Evolutionary conservation across 2,888 invertebrate genomes (phyloP), one percentile per base, ranked within the genome.

Genomic region (Agrochola lota): DNA sequence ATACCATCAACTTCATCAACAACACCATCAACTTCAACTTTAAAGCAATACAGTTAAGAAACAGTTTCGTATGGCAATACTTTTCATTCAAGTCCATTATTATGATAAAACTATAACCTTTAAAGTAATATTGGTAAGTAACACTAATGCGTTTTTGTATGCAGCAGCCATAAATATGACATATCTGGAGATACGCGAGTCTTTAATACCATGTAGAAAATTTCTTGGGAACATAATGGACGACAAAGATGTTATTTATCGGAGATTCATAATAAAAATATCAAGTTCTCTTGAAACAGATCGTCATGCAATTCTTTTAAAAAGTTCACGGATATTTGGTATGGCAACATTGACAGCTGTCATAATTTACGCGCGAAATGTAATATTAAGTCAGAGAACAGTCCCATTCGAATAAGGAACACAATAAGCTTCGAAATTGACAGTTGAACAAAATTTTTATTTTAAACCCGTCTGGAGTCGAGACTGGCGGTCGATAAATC

Each of bases 141-240:
- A 92, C 91, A 92, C 92, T 94, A 94, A 95, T 95, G 95, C 92
- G 89, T 94, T 95, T 94, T 92, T 93, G 93, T 94, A 93, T 91
- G 93, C 92, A 91, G 88, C 89, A 88, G 88, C 91, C 92, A 94
- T 94, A 94, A 95, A 95, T 93, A 94, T 94, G 93, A 93, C 91
- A 90, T 93, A 93, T 93, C 93, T 91, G 89, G 90, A 86, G 90
- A 91, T 88, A 91, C 87, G 80, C 57, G 63, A 79, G 71, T 78
- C 69, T 86, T 87, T 83, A 83, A 78, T 80, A 77, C 71, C 62
- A 74, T 83, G 77, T 74, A 86, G 79, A 84, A 78, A 81, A 80
- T 68, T 85, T 82, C 78, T 89, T 74, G 70, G 79, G 81, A 87
- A 84, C 74, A 57, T 81, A 81, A 85, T 86, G 81, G 73, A 69